Percentiles rank a stretch among this genome's conserved stretches.
phyloP scores from a whole-genome alignment of 2,797 vertebrate genomes.

The Sebastes iracundus region DNA sequence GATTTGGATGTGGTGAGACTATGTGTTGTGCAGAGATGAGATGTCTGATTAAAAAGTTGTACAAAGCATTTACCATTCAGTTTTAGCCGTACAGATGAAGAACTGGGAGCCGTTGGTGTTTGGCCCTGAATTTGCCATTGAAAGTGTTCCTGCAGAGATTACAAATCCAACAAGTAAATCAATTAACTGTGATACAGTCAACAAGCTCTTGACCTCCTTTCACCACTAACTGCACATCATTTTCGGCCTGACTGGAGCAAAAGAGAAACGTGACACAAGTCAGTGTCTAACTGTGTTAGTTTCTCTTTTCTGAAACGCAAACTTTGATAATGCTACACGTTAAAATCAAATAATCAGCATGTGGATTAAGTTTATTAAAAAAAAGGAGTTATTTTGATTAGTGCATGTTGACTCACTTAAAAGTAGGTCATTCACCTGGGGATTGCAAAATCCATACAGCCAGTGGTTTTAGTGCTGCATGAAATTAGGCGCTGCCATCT shows the following conservation, averaged over 20 bases:
- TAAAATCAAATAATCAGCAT: conserved; percentile 48
- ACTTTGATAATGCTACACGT: conserved; percentile 46
- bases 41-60: neutral
- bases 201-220: conserved; percentile 14
- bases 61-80: conserved; percentile 87
- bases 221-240: neutral
- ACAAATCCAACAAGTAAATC: conserved; percentile 8
- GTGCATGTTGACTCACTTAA: conserved; percentile 55
- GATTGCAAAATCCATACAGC: conserved; percentile 60
- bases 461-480: neutral
- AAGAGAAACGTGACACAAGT: neutral
- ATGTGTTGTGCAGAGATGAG: neutral
- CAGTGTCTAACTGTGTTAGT: conserved; percentile 31
- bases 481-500: conserved; percentile 68
- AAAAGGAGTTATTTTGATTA: conserved; percentile 52
- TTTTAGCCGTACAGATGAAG: conserved; percentile 92
- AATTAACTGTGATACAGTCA: conserved; percentile 5
- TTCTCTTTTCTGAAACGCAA: conserved; percentile 43
- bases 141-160: conserved; percentile 87
- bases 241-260: neutral
- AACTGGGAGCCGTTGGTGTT: conserved; percentile 97
- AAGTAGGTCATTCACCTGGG: conserved; percentile 78
- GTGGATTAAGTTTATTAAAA: conserved; percentile 45
- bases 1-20: neutral
- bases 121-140: conserved; percentile 96